Conservation (phyloP, 2,797 vertebrate species). For the Dendrocincla tyrannina region DNA sequence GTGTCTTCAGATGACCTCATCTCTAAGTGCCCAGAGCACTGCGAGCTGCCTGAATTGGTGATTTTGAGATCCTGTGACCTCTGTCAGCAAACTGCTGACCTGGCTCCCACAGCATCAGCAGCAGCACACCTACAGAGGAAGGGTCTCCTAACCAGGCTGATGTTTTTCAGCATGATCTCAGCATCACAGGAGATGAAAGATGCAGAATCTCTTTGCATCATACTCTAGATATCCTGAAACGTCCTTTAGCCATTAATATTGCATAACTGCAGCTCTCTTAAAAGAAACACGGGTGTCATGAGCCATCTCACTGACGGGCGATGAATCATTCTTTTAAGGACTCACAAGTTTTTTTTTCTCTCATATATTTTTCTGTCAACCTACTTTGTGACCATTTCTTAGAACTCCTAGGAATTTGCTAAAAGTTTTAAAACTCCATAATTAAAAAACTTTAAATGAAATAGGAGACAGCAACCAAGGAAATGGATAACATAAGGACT, state of each 20-base stretch:
- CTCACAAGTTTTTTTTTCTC: not conserved
- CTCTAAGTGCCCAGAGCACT: not conserved
- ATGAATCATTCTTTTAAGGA: not conserved
- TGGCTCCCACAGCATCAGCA: not conserved
- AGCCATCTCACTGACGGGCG: not conserved
- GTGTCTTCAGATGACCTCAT: not conserved
- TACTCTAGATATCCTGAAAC: slow-evolving; percentile 7
- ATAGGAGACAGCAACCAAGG: not conserved
- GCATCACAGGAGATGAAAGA: not conserved
- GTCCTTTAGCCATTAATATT: slow-evolving; percentile 33
- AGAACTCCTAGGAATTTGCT: not conserved
- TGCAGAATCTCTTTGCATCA: slow-evolving; percentile 5
- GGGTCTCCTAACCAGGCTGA: slow-evolving; percentile 19
- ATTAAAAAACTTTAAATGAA: not conserved
- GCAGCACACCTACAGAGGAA: not conserved
- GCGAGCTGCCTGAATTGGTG: not conserved
- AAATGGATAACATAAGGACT: not conserved
- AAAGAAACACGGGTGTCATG: slow-evolving; percentile 24
- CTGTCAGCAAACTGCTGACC: slow-evolving; percentile 30
- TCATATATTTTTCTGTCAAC: not conserved
- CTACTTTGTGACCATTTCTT: not conserved
- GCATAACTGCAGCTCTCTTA: slow-evolving; percentile 28
- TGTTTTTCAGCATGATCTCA: slow-evolving; percentile 25
- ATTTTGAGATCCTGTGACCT: slow-evolving; percentile 30
- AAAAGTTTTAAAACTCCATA: not conserved